Percentiles rank a stretch among this genome's conserved stretches.
Conservation (phyloP, 2,888 invertebrate species). For the Ernsta delagoae region DNA sequence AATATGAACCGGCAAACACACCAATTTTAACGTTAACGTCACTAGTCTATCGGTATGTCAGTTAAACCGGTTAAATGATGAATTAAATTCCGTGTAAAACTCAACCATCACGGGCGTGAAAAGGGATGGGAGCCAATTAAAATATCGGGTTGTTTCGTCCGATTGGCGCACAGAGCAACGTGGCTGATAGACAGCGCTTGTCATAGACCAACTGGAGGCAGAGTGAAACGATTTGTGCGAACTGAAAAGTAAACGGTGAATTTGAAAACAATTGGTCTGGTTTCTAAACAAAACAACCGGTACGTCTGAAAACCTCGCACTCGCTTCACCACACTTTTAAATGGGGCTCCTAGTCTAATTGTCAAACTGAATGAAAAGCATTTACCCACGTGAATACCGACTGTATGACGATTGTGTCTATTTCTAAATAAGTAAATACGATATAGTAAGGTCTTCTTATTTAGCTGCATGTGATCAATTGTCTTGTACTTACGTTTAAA, state of each 20-base stretch:
- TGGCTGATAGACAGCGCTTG: slow-evolving; percentile 38
- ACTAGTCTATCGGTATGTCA: slow-evolving; percentile 59
- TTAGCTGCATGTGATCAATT: no score
- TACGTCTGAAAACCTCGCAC: background rate
- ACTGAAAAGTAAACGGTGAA: slow-evolving; percentile 33
- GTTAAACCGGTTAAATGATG: slow-evolving; percentile 61
- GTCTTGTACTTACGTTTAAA: no score
- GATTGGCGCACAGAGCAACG: slow-evolving; percentile 42
- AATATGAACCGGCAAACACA: slow-evolving; percentile 51
- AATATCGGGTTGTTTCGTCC: slow-evolving; percentile 51
- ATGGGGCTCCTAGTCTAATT: background rate
- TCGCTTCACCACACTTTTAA: background rate
- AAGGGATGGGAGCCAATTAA: slow-evolving; percentile 58
- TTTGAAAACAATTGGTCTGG: slow-evolving; percentile 31
- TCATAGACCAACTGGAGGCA: slow-evolving; percentile 33
- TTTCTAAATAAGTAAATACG: background rate
- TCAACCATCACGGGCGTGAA: slow-evolving; percentile 51
- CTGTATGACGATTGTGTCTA: background rate
- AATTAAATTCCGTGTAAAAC: slow-evolving; percentile 63
- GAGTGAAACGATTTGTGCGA: slow-evolving; percentile 35
- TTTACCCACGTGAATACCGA: background rate
- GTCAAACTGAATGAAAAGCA: slow-evolving; percentile 2
- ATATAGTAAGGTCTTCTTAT: no score
- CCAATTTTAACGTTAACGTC: slow-evolving; percentile 56
- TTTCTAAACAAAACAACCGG: slow-evolving; percentile 28